Evolutionary conservation across 2,888 invertebrate genomes (phyloP).

Genomic region (Lottia gigantea): DNA sequence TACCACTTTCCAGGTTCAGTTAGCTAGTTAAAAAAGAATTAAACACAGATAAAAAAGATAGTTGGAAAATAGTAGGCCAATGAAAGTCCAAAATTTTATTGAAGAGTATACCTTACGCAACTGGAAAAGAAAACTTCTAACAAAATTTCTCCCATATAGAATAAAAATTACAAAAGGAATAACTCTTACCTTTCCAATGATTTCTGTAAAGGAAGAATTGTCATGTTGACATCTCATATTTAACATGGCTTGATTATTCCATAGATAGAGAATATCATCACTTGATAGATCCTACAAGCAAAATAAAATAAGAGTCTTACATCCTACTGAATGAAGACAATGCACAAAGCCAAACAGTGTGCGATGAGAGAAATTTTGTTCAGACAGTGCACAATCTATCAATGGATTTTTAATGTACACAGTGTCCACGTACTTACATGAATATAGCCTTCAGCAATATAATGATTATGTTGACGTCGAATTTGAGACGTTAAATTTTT

Average conservation of each 20-base stretch:
- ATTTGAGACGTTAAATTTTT: neutral
- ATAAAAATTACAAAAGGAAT: too few relatives aligned
- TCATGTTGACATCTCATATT: conserved; percentile 5
- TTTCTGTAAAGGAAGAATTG: conserved; percentile 12
- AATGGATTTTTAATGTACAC: too few relatives aligned
- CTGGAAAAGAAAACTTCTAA: too few relatives aligned
- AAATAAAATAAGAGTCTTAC: too few relatives aligned
- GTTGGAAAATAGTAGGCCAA: too few relatives aligned
- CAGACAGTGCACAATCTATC: too few relatives aligned
- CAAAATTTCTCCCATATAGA: too few relatives aligned
- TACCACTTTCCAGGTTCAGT: conserved; percentile 27
- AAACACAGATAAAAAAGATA: neutral
- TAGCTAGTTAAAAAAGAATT: conserved; percentile 22
- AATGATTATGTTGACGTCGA: neutral
- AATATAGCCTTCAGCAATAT: neutral
- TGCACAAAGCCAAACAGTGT: too few relatives aligned
- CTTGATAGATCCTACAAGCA: conserved; percentile 33
- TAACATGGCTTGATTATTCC: conserved; percentile 27
- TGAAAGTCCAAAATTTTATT: too few relatives aligned
- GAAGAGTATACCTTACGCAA: too few relatives aligned
- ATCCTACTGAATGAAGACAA: too few relatives aligned
- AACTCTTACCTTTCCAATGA: neutral
- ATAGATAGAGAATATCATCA: conserved; percentile 32
- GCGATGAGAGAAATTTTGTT: too few relatives aligned
- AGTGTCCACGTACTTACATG: neutral